Evolutionary conservation across 2,797 vertebrate species (phyloP), one percentile per base, ranked within the genome.

Genomic region (Graptemys geographica): DNA sequence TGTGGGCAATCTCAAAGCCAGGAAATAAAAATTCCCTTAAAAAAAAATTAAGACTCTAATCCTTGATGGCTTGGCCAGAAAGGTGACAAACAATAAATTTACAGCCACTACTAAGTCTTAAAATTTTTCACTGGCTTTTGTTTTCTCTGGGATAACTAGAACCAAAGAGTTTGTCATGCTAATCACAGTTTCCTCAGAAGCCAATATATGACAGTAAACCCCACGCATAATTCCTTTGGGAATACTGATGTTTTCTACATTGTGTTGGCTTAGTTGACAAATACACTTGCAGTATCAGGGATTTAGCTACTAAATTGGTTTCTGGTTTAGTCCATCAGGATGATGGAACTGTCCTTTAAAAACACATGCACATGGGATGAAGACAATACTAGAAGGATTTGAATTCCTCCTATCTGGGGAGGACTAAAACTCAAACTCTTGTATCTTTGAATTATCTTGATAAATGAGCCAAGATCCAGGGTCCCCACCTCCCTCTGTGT

Each of bases 281-380:
- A 72, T 72, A 72, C 37, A 23, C 69, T 94, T 90, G 89, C 47
- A 65, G 84, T 51, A 52, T 11, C 76, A 96, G 23, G 31, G 19
- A 84, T 33, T 12, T 91, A 90, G 89, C 27, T 57, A 72, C 44
- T 2, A 4, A 79, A 65, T 3, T 19, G 62, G 31, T 86, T 94
- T 89, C 79, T 84, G 7, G 62, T 80, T 92, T 87, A 94, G 82
- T 65, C 28, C 86, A 23, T 5, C 10, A 72, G 19, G 8, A 27
- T 18, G 0, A 62, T 5, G 89, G 11, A 92, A 91, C 72, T 59
- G 11, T 83, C 76, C 89, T 94, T 92, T 56, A 91, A 95, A 94
- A 91, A 33, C 9, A 28, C 53, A 86, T 69, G 13, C 2, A 81
- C 9, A 8, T 9, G 51, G 8, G 41, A 33, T 33, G 23, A 83